Evolutionary conservation across 30 jellyfish, hydroid and myxozoan genomes (phyloP).

Genomic region (Nemopilema nomurai): DNA sequence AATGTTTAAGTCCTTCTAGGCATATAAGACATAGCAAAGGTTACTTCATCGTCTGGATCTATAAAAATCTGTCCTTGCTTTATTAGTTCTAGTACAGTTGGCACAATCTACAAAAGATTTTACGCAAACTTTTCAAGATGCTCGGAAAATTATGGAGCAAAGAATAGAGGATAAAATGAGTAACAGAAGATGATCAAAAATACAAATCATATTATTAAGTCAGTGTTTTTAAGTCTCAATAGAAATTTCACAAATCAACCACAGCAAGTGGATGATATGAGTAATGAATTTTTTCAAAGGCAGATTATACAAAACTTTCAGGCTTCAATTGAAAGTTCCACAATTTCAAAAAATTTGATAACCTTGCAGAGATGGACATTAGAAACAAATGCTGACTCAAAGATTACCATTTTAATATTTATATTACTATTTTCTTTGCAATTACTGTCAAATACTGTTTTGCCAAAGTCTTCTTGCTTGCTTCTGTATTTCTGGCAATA

Average conservation of each 20-base stretch:
- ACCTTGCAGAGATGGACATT: too few relatives aligned
- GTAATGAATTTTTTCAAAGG: too few relatives aligned
- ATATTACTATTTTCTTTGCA: slow-evolving; percentile 30
- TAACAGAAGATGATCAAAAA: too few relatives aligned
- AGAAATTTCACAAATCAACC: too few relatives aligned
- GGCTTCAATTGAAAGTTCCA: too few relatives aligned
- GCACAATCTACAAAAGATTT: slow-evolving; percentile 29
- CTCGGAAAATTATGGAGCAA: not conserved
- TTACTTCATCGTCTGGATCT: slow-evolving; percentile 6
- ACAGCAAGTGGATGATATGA: too few relatives aligned
- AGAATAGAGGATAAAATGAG: not conserved
- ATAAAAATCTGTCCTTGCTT: not conserved
- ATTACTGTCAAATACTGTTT: slow-evolving; percentile 12
- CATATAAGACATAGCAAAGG: not conserved
- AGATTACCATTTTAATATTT: slow-evolving; percentile 26
- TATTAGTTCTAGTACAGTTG: slow-evolving; percentile 36
- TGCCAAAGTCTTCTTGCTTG: slow-evolving; percentile 35
- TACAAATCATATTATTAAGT: too few relatives aligned
- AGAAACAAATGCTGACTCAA: too few relatives aligned
- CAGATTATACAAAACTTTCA: too few relatives aligned
- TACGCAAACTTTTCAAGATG: slow-evolving; percentile 14
- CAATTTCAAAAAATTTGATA: too few relatives aligned
- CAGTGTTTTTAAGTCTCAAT: too few relatives aligned
- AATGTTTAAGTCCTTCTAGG: not conserved
- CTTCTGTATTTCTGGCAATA: slow-evolving; percentile 1